Percentiles rank a stretch among this genome's conserved stretches.
Conservation (phyloP, 2,113 vertebrate genomes). For the Catharus minimus region DNA sequence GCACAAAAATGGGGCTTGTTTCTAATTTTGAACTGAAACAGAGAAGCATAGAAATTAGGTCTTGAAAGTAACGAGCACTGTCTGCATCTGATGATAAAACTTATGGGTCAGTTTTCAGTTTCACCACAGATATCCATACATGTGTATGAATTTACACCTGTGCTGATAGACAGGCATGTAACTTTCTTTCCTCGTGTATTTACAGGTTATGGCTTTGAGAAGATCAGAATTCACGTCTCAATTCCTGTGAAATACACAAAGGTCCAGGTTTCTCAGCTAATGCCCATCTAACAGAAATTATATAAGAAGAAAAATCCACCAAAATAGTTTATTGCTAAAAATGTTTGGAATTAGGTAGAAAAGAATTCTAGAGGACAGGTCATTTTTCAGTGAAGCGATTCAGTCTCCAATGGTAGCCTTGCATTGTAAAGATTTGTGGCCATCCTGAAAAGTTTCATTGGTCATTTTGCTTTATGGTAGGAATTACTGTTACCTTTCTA, state of each 20-base stretch:
- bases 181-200: neutral
- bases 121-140: neutral
- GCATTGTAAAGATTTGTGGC: neutral
- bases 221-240: neutral
- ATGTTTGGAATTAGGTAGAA: neutral
- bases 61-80: neutral
- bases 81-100: neutral
- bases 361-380: neutral
- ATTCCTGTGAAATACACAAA: neutral
- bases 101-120: neutral
- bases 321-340: neutral
- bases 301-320: neutral
- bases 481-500: neutral
- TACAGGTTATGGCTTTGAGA: neutral
- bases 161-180: rapidly evolving
- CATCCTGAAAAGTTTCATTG: neutral
- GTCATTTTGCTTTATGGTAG: neutral
- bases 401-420: neutral
- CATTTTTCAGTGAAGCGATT: neutral
- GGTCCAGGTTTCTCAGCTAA: neutral
- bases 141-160: neutral
- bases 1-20: neutral
- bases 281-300: neutral
- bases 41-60: neutral
- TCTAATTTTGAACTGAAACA: neutral